Conservation (phyloP, 2,113 vertebrate genomes). For the Phyllostomus hastatus region DNA sequence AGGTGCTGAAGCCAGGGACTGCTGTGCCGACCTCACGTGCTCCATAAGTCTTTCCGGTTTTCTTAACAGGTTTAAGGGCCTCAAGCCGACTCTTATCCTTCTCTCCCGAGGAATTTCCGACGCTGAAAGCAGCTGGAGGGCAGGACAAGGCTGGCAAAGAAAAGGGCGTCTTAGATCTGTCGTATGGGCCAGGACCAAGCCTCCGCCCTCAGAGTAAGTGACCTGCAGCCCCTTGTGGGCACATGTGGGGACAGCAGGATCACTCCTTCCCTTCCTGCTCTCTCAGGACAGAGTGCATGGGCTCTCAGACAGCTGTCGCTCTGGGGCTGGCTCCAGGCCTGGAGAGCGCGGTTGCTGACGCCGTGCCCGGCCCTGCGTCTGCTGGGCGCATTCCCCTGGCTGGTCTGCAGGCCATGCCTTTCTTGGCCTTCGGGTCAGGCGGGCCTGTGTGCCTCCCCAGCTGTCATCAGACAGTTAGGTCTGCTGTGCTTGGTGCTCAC, state of each 20-base stretch:
- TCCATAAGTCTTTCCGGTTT: neutral
- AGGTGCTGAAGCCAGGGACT: neutral
- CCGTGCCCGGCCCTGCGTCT: neutral
- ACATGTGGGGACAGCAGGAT: rapidly evolving
- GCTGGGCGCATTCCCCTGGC: neutral
- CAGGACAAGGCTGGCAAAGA: constrained; percentile 99
- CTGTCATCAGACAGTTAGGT: neutral
- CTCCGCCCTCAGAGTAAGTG: constrained; percentile 99
- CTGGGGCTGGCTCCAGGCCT: too few species aligned
- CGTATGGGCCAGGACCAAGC: constrained; percentile 99
- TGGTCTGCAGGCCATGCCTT: neutral
- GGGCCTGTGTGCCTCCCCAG: neutral
- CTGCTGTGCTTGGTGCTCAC: neutral
- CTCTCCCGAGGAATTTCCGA: constrained; percentile 99
- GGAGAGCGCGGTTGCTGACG: rapidly evolving
- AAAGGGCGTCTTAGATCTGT: constrained; percentile 99
- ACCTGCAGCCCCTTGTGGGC: neutral
- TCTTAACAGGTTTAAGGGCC: constrained; percentile 95
- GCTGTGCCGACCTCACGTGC: rapidly evolving
- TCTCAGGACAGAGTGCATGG: neutral
- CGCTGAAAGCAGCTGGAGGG: constrained; percentile 99
- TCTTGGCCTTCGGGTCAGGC: neutral
- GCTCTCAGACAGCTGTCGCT: neutral
- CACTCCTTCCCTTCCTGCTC: neutral
- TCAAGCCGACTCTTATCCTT: constrained; percentile 99